Evolutionary conservation across 2,797 vertebrate genomes (phyloP).

Genomic region (Lepus oiostolus): DNA sequence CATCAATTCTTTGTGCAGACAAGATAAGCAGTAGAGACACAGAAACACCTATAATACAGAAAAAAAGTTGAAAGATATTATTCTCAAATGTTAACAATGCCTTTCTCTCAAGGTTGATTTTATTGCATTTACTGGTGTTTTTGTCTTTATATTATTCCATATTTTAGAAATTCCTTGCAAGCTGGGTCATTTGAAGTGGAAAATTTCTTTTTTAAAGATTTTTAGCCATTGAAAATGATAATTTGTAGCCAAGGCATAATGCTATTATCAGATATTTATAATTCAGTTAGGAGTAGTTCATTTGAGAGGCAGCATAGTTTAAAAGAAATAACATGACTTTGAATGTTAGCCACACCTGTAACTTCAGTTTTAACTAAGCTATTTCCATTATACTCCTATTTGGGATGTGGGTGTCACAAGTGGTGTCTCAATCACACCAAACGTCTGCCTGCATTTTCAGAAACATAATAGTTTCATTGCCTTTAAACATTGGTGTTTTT

Average conservation of each 20-base stretch:
- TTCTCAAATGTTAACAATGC: not conserved
- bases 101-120: not conserved
- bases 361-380: not conserved
- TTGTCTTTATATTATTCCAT: not conserved
- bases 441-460: not conserved
- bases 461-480: not conserved
- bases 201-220: not conserved
- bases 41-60: not conserved
- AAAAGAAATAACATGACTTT: slow-evolving; percentile 2
- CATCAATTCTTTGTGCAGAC: not conserved
- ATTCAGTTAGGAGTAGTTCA: slow-evolving; percentile 18
- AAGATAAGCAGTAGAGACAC: not conserved
- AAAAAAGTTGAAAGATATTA: not conserved
- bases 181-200: not conserved
- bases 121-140: not conserved
- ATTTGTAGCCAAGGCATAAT: slow-evolving; percentile 8
- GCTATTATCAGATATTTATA: not conserved
- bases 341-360: not conserved
- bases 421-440: no score
- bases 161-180: slow-evolving; percentile 17
- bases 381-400: no score
- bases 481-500: not conserved
- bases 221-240: not conserved
- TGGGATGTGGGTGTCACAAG: no score
- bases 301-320: not conserved